These are phyloP conservation scores for Aphis craccivora DNA, from an alignment of 1,140 invertebrate genomes.

Conservation along the genomic window DNA sequence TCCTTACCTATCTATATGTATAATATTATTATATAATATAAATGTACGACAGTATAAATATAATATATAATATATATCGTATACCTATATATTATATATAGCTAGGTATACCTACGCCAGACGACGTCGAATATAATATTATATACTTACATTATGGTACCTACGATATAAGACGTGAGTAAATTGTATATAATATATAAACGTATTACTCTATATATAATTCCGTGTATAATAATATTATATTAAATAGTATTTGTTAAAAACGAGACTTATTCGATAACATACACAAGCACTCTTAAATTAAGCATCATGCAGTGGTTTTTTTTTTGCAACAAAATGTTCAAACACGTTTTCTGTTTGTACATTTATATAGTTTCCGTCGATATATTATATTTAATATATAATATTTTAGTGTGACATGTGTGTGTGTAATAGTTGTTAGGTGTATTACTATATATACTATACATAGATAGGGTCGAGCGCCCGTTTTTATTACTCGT, in stretches of 20 bases:
- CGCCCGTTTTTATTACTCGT: background rate
- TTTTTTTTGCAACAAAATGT: conserved; percentile 1
- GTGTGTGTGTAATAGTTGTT: background rate
- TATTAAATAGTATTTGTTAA: background rate
- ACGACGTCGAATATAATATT: background rate
- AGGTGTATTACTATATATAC: background rate
- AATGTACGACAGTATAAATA: too few species aligned
- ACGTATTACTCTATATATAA: background rate
- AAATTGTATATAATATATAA: too few species aligned
- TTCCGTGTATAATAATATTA: background rate
- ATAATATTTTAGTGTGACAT: background rate
- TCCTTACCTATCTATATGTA: background rate
- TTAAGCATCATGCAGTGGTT: background rate
- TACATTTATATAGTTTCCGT: background rate
- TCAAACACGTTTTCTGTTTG: conserved; percentile 7
- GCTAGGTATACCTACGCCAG: background rate
- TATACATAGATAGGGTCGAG: background rate
- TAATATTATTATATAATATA: too few species aligned
- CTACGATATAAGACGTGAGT: background rate
- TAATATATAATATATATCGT: too few species aligned
- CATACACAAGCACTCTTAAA: background rate
- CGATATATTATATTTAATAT: background rate
- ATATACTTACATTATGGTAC: background rate
- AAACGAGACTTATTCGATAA: background rate
- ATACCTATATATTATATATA: background rate